Percentiles rank a stretch among this genome's conserved stretches.
phyloP scores from a whole-genome alignment of 2,113 vertebrate genomes.

The Clarias magur region DNA sequence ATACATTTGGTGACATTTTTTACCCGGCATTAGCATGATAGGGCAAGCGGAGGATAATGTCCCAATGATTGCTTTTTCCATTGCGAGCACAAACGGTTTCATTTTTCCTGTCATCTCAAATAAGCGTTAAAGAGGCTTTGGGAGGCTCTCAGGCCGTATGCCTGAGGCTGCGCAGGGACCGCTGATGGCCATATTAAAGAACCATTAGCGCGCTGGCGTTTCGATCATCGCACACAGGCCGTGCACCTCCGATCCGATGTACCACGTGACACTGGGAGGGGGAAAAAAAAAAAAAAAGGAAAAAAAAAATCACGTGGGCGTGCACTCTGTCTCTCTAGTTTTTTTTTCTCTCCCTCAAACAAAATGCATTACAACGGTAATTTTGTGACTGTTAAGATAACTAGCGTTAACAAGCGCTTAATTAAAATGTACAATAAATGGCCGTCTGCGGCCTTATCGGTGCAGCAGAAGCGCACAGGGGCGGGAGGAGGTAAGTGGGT shows the following conservation, averaged over 20 bases:
- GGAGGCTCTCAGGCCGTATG: conserved; percentile 97
- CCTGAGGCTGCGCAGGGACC: conserved; percentile 91
- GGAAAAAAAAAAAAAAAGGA: too few relatives aligned
- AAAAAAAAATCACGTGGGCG: background rate
- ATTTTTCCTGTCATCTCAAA: conserved; percentile 99
- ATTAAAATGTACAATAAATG: conserved; percentile 99
- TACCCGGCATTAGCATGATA: conserved; percentile 99
- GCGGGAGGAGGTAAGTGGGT: conserved; percentile 84
- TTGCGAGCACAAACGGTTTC: conserved; percentile 99
- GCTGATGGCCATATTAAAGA: conserved; percentile 99
- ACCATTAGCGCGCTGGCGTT: conserved; percentile 86
- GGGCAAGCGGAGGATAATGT: conserved; percentile 99
- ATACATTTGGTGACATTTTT: conserved; percentile 99
- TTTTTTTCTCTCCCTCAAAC: conserved; percentile 87
- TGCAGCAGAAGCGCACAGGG: conserved; percentile 87
- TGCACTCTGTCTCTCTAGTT: conserved; percentile 56
- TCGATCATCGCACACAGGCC: conserved; percentile 49
- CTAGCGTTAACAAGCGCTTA: conserved; percentile 99
- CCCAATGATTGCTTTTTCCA: conserved; percentile 99
- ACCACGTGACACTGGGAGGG: conserved; percentile 1
- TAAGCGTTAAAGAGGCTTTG: conserved; percentile 99
- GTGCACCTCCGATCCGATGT: conserved; percentile 16
- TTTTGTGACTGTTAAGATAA: conserved; percentile 99
- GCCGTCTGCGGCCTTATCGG: conserved; percentile 94
- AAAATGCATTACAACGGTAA: conserved; percentile 99